phyloP scores from a whole-genome alignment of 2,113 vertebrate species.

The Butorides virescens region DNA sequence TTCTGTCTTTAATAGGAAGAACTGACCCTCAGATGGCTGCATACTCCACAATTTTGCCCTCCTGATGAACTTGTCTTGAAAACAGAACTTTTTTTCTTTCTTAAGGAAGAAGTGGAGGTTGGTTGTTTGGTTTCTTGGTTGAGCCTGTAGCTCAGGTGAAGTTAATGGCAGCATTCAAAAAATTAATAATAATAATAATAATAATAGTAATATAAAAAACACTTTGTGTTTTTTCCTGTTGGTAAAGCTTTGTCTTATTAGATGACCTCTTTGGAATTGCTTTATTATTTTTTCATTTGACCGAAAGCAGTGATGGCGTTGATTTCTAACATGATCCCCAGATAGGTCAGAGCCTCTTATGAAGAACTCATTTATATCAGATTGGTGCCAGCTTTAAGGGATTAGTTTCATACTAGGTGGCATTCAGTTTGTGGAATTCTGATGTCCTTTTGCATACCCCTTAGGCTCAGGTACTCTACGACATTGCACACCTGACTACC shows the following conservation, averaged over 20 bases:
- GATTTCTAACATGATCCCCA: not conserved
- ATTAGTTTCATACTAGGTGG: not conserved
- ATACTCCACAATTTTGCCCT: not conserved
- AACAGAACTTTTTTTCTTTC: not conserved
- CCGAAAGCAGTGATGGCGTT: not conserved
- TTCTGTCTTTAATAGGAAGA: not conserved
- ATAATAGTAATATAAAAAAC: not conserved
- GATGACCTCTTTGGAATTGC: not conserved
- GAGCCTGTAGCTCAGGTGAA: not conserved
- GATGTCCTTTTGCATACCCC: not conserved
- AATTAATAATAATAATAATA: not conserved
- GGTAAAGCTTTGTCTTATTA: not conserved
- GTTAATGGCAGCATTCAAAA: not conserved
- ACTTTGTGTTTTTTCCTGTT: not conserved
- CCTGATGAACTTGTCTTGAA: not conserved
- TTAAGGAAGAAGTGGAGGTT: not conserved
- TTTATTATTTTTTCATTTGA: not conserved
- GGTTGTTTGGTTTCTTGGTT: not conserved
- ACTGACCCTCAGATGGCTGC: not conserved
- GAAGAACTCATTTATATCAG: not conserved
- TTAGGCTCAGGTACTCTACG: not conserved
- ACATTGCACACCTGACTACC: not conserved
- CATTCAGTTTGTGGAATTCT: not conserved
- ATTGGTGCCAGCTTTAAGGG: not conserved
- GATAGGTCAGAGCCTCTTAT: not conserved